Conservation (phyloP, 2,888 invertebrate species). For the Trichopria drosophilae region DNA sequence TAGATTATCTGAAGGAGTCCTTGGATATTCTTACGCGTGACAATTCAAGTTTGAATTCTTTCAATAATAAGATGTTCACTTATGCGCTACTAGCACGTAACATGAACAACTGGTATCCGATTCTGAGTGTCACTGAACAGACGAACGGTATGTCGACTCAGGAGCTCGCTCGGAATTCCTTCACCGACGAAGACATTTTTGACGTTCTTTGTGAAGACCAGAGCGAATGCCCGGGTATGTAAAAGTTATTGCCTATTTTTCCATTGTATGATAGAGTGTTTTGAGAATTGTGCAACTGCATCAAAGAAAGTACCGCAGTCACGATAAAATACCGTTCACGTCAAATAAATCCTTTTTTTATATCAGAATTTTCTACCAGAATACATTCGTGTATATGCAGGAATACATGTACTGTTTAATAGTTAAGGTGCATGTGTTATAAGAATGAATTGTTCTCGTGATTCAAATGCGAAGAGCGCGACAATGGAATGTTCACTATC, state of each 20-base stretch:
- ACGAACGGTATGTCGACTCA: slow-evolving; percentile 45
- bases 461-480: no score
- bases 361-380: no score
- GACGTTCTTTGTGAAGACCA: slow-evolving; percentile 44
- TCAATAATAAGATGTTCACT: slow-evolving; percentile 53
- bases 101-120: slow-evolving; percentile 58
- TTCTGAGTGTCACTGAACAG: slow-evolving; percentile 58
- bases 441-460: no score
- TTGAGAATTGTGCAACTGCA: no score
- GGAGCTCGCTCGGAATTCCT: slow-evolving; percentile 40
- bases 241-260: no score
- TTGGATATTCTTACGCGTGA: slow-evolving; percentile 43
- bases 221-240: slow-evolving; percentile 55
- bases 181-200: slow-evolving; percentile 41
- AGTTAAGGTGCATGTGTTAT: no score
- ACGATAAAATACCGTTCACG: no score
- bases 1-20: slow-evolving; percentile 50
- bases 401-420: no score
- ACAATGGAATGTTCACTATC: no score
- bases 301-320: no score
- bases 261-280: no score
- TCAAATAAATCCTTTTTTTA: slow-evolving; percentile 9
- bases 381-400: no score
- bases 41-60: slow-evolving; percentile 40
- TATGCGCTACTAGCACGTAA: slow-evolving; percentile 48